These are phyloP conservation scores for Cepaea nemoralis DNA, from an alignment of 1,140 invertebrate genomes.

Conservation along the genomic window DNA sequence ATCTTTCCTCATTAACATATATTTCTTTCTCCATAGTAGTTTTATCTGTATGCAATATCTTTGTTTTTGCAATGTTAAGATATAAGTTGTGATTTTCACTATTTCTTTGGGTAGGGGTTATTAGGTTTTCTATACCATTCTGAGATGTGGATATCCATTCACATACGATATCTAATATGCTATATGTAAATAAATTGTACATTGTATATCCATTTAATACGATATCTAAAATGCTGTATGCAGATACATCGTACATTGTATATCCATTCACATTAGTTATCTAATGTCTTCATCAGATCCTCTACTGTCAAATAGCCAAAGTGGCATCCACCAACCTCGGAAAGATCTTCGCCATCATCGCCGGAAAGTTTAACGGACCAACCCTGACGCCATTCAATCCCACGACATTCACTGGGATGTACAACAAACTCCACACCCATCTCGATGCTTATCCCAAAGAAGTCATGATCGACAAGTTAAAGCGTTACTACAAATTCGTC, in stretches of 20 bases:
- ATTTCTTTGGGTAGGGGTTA: too few relatives aligned
- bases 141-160: not conserved
- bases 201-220: not conserved
- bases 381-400: conserved; percentile 40
- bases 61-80: too few relatives aligned
- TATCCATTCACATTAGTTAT: not conserved
- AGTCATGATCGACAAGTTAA: conserved; percentile 76
- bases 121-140: not conserved
- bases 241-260: not conserved
- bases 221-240: not conserved
- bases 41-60: too few relatives aligned
- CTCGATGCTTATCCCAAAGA: conserved; percentile 74
- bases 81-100: too few relatives aligned
- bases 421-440: conserved; percentile 37
- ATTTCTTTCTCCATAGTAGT: too few relatives aligned
- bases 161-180: not conserved
- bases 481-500: conserved; percentile 84
- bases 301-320: conserved; percentile 93
- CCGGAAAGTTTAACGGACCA: conserved; percentile 70
- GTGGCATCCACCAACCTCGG: conserved; percentile 96
- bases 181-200: not conserved
- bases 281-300: conserved; percentile 74
- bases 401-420: conserved; percentile 48
- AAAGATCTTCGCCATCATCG: conserved; percentile 85
- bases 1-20: too few relatives aligned